phyloP scores from a whole-genome alignment of 2,888 invertebrate genomes.

The Agelastica alni region DNA sequence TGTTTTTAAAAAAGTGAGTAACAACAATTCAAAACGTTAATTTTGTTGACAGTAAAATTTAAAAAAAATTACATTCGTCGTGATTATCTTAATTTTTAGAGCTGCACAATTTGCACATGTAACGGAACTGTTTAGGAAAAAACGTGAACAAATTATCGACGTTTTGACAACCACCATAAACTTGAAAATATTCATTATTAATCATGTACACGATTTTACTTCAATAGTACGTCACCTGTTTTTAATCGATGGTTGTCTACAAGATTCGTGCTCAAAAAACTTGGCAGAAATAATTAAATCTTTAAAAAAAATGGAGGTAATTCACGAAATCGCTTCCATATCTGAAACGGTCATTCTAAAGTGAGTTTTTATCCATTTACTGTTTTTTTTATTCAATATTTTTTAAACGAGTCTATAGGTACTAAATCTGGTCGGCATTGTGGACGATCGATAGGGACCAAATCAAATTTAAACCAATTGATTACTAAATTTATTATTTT shows the following conservation, averaged over 20 bases:
- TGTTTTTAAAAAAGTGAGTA: too few species aligned
- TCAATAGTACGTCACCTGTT: slow-evolving; percentile 28
- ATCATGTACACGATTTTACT: slow-evolving; percentile 22
- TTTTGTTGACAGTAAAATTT: too few species aligned
- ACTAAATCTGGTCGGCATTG: too few species aligned
- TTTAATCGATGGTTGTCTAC: slow-evolving; percentile 12
- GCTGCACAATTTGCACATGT: slow-evolving; percentile 10
- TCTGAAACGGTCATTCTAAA: slow-evolving; percentile 23
- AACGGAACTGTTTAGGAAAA: slow-evolving; percentile 4
- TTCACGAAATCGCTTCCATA: slow-evolving; percentile 24
- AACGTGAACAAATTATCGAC: slow-evolving; percentile 25
- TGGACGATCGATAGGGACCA: neutral
- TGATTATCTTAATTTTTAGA: slow-evolving; percentile 20
- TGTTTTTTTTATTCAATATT: neutral
- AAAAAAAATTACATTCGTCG: too few species aligned
- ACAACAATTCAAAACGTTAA: too few species aligned
- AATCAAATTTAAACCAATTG: neutral
- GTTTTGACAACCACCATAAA: slow-evolving; percentile 20
- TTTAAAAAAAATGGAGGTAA: slow-evolving; percentile 23
- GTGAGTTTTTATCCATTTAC: slow-evolving; percentile 22
- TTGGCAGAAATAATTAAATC: slow-evolving; percentile 27
- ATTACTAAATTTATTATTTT: neutral
- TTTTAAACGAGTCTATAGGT: neutral
- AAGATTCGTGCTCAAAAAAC: slow-evolving; percentile 17
- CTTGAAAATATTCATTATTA: slow-evolving; percentile 26